phyloP scores from a whole-genome alignment of 2,113 vertebrate genomes.

The Peromyscus maniculatus region DNA sequence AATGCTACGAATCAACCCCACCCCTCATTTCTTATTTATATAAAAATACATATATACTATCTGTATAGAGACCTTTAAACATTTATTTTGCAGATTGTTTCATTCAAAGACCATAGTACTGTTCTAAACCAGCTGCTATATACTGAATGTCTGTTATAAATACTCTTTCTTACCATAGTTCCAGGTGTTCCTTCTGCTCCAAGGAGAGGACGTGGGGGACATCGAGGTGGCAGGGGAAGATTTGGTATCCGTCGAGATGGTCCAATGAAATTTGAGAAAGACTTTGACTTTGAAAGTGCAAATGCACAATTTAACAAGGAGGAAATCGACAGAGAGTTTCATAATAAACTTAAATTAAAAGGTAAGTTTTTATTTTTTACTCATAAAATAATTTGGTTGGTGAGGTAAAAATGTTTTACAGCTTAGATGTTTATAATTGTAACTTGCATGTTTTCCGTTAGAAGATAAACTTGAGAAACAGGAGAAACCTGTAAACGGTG shows the following conservation, averaged over 20 bases:
- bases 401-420: slow-evolving; percentile 1
- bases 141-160: neutral
- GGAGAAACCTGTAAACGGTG: slow-evolving; percentile 95
- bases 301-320: slow-evolving; percentile 99
- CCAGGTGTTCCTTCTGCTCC: slow-evolving; percentile 86
- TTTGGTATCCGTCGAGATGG: slow-evolving; percentile 94
- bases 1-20: neutral
- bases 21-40: neutral
- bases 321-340: slow-evolving; percentile 98
- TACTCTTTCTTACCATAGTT: slow-evolving; percentile 79
- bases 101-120: slow-evolving; percentile 15
- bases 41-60: neutral
- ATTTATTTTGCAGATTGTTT: slow-evolving; percentile 49
- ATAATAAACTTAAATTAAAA: slow-evolving; percentile 99
- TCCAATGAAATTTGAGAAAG: slow-evolving; percentile 99
- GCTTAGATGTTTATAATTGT: neutral
- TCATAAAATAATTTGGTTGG: slow-evolving; percentile 36
- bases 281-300: slow-evolving; percentile 99
- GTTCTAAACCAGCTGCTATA: neutral
- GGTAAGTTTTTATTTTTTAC: slow-evolving; percentile 86
- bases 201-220: slow-evolving; percentile 93
- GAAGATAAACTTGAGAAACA: slow-evolving; percentile 94
- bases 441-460: slow-evolving; percentile 80
- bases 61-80: neutral
- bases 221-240: slow-evolving; percentile 94